Evolutionary conservation across 2,888 invertebrate genomes (phyloP), one percentile per base, ranked within the genome.

Genomic region (Drosophila tripunctata): DNA sequence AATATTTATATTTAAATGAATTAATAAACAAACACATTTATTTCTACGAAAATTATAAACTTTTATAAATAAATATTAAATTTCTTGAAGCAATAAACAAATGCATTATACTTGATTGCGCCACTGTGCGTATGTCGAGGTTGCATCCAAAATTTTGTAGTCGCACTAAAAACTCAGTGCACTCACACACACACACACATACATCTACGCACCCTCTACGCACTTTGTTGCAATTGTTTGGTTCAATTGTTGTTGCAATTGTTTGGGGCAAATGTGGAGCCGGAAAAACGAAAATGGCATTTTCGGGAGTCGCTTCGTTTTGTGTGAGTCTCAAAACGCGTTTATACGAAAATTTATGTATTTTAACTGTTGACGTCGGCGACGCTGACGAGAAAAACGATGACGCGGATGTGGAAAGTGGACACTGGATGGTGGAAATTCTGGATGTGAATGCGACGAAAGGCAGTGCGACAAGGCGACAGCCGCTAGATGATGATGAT

Each of bases 311-410:
- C 54, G 38, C 54, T 64, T 47, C 62, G 80, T 27, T 27, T n/a
- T n/a, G n/a, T n/a, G n/a, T 55, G 72, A 58, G 55, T 58, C 78
- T 65, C 67, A 70, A 84, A 84, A 81, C 78, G 87, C 85, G 87
- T 87, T 87, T 82, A 82, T 84, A 87, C 78, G 85, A 85, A 81
- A 83, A 83, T 87, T 87, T 85, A 87, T 87, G 82, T 78, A 83
- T 83, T 83, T n/a, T 87, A 83, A 78, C 88, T 76, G 86, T 78
- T 83, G 86, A 82, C 77, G 83, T 30, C 27, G 58, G 41, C 41
- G 61, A 36, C n/a, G 48, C 27, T 5, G 47, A 17, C 12, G 50
- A 21, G 22, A 35, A 43, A 86, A 81, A 84, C 81, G 85, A 84
- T 84, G 81, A 83, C 63, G 68, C 68, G 83, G 56, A 86, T 64